Conservation (phyloP, 2,113 vertebrate genomes). For the Nesogale talazaci region DNA sequence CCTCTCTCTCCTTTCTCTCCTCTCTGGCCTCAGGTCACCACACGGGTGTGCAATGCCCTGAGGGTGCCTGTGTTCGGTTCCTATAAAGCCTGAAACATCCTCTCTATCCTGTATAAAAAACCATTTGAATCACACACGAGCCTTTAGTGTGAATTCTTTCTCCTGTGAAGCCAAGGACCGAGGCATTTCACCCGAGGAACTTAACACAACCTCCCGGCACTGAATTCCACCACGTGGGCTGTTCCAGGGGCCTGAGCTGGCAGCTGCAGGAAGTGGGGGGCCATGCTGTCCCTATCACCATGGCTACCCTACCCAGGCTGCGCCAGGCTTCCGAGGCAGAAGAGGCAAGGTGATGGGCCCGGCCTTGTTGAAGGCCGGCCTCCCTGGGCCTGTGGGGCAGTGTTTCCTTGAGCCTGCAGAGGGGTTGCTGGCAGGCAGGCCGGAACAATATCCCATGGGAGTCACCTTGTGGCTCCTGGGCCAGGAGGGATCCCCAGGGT, state of each 20-base stretch:
- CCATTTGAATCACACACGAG: too few species aligned
- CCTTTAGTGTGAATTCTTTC: too few species aligned
- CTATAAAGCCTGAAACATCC: too few species aligned
- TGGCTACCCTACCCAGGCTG: background rate
- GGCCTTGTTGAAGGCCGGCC: background rate
- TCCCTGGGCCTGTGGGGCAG: background rate
- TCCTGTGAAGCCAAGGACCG: too few species aligned
- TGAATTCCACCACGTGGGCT: background rate
- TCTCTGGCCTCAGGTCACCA: too few species aligned
- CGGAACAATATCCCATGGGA: background rate
- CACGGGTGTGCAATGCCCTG: too few species aligned
- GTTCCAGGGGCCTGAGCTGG: background rate
- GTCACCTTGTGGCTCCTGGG: conserved; percentile 68
- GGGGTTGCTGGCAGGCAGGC: background rate
- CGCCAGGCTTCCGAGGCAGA: too few species aligned
- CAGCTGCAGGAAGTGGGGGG: background rate
- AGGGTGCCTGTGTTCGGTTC: too few species aligned
- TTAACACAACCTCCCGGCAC: background rate
- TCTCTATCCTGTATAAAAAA: too few species aligned
- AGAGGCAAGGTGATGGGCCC: background rate
- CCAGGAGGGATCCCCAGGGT: background rate
- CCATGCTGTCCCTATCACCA: background rate
- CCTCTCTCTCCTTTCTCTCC: too few species aligned
- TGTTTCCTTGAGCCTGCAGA: background rate
- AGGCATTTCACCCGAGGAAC: too few species aligned